Evolutionary conservation across 2,797 vertebrate genomes (phyloP).

Genomic region (Mormyrus proboscirostris): DNA sequence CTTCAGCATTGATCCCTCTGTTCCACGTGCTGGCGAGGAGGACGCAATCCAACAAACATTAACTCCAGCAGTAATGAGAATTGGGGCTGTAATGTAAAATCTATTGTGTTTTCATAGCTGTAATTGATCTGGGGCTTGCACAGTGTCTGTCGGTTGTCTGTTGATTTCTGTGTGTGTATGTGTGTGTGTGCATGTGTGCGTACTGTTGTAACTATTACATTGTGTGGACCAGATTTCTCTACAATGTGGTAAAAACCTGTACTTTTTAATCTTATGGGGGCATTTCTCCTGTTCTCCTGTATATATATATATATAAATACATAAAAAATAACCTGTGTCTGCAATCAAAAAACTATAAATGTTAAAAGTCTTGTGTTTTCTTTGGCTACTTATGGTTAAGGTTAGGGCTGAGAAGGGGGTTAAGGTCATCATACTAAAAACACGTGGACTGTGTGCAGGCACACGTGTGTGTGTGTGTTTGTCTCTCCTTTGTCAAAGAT

Average conservation of each 20-base stretch:
- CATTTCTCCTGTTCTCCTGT: not conserved
- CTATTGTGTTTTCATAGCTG: constrained; percentile 52
- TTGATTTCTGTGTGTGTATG: constrained; percentile 25
- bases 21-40: not conserved
- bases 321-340: not conserved
- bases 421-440: not conserved
- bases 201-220: not conserved
- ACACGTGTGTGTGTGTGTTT: not conserved
- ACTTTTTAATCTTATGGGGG: not conserved
- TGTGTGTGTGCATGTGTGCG: not conserved
- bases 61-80: constrained; percentile 48
- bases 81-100: constrained; percentile 45
- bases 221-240: not conserved
- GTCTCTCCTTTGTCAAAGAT: constrained; percentile 8
- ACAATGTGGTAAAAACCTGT: not conserved
- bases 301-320: no score
- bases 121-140: constrained; percentile 49
- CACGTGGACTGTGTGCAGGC: not conserved
- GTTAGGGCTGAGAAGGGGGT: not conserved
- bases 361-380: not conserved
- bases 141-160: constrained; percentile 39
- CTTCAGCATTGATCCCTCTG: constrained; percentile 21
- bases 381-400: not conserved
- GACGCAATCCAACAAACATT: constrained; percentile 31
- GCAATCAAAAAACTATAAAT: not conserved